Evolutionary conservation across 2,888 invertebrate genomes (phyloP), one percentile per base, ranked within the genome.

Genomic region (Nowickia ferox): DNA sequence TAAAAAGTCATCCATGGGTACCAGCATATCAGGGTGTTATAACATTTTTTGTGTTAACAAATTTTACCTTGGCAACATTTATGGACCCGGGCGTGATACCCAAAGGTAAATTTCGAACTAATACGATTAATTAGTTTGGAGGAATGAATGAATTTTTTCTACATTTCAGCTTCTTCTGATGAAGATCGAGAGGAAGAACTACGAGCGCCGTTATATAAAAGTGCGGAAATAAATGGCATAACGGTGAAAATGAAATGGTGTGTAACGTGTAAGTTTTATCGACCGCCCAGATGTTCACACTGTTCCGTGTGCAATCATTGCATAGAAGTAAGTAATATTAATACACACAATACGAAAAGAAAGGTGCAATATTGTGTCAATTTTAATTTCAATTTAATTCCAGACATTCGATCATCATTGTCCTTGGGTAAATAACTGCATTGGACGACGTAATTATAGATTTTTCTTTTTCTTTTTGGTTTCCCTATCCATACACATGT

Each of bases 211-310:
- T 94, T 99, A 86, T 99, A 99, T 93, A 98, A 98, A 93, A 98
- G 96, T 93, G 98, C 99, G 88, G 99, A 99, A 93, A 98, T 99
- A 89, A 98, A 98, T 94, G 99, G 99, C 86, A 98, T 99, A 89
- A 98, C 98, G 15, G 98, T 99, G 87, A 96, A 99, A 87, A 99
- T 99, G 99, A 99, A 99, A 94, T 99, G 99, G 99, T 99, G 99
- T 94, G 97, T 98, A 89, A 99, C 99, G 3, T 99, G 99, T 94
- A 98, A 99, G 94, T 99, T 99, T 94, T 99, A 99, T 94, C 95
- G 99, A 91, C 99, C 99, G 92, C 99, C 99, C 87, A 95, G 99
- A 91, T 99, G 99, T 93, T 98, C 98, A 84, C 99, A 99, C 94
- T 99, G 99, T 94, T 98, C 98, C 89, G 98, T 99, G 84, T 99